These are phyloP conservation scores for Zosterops japonicus DNA, from an alignment of 2,113 vertebrate genomes.

Conservation along the genomic window DNA sequence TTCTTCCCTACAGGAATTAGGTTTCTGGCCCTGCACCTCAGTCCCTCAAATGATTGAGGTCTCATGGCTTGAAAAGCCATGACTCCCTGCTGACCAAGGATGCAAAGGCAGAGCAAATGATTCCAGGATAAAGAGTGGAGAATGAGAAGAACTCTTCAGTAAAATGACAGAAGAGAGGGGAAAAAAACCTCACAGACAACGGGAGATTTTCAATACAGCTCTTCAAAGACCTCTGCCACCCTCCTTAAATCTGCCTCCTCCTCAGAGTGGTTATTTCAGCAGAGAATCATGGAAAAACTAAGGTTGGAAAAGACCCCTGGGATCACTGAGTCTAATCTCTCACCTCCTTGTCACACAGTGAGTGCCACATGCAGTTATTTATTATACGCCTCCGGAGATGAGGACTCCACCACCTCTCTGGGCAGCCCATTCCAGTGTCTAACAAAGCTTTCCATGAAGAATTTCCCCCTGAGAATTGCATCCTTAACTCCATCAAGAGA, in stretches of 20 bases:
- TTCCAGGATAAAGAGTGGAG: neutral
- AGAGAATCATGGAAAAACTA: neutral
- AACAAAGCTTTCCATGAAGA: neutral
- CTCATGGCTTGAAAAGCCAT: neutral
- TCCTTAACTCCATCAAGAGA: neutral
- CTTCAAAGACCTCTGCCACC: neutral
- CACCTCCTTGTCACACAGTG: neutral
- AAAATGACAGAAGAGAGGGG: neutral
- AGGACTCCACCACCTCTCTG: neutral
- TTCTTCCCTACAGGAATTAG: neutral
- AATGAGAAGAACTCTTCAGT: neutral
- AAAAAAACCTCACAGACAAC: rapidly evolving
- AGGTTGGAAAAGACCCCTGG: neutral
- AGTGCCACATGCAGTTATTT: neutral
- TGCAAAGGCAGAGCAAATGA: neutral
- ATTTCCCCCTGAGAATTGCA: neutral
- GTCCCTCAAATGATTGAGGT: neutral
- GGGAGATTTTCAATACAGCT: neutral
- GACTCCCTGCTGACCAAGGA: neutral
- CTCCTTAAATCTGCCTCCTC: neutral
- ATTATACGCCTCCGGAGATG: too few species aligned
- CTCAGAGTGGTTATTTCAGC: neutral
- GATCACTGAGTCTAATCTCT: rapidly evolving
- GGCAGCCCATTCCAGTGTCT: neutral
- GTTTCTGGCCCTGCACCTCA: neutral